These are phyloP conservation scores for Autographa gamma DNA, from an alignment of 2,888 invertebrate species.

Conservation along the genomic window DNA sequence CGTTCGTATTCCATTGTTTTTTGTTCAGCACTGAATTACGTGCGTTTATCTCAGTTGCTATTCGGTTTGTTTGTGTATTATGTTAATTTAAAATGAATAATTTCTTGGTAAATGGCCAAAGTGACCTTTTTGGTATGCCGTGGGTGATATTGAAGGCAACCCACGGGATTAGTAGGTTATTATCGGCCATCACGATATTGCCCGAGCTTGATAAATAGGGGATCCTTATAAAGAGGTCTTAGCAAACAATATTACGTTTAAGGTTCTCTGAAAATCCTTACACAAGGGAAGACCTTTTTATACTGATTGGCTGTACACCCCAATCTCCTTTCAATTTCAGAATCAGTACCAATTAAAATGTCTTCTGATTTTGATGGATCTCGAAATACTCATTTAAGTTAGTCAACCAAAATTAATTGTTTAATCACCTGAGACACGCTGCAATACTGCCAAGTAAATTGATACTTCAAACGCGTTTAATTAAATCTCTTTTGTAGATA, in stretches of 20 bases:
- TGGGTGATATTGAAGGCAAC: conserved; percentile 1
- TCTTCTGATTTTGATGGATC: no score
- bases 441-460: no score
- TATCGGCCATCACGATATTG: background rate
- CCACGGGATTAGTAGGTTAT: background rate
- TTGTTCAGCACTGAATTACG: conserved; percentile 54
- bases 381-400: no score
- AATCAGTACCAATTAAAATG: no score
- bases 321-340: no score
- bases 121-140: background rate
- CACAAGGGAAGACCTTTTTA: background rate
- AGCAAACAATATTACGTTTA: background rate
- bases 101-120: background rate
- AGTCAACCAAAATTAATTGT: no score
- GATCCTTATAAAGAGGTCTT: background rate
- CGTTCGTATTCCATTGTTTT: conserved; percentile 54
- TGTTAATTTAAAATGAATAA: conserved; percentile 13
- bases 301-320: background rate
- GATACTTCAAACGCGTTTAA: no score
- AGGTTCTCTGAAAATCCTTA: background rate
- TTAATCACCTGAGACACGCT: no score
- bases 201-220: background rate
- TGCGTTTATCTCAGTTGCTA: conserved; percentile 42
- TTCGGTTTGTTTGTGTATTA: conserved; percentile 31
- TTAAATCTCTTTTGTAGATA: no score